phyloP scores from a whole-genome alignment of 2,113 vertebrate genomes.

The Calidris pygmaea region DNA sequence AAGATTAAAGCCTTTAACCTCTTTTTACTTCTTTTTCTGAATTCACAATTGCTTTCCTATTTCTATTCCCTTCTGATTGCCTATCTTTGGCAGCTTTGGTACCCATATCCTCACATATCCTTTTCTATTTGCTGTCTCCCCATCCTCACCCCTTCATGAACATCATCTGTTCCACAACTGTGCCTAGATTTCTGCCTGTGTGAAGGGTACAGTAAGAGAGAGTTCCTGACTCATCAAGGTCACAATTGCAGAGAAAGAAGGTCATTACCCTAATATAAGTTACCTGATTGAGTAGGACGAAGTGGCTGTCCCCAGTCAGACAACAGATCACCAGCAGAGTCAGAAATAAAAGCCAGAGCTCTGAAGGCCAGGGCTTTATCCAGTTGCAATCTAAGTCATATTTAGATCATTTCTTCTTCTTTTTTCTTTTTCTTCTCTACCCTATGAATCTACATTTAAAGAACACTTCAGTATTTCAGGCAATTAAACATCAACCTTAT shows the following conservation, averaged over 20 bases:
- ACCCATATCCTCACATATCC: background rate
- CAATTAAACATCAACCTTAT: background rate
- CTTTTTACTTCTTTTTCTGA: background rate
- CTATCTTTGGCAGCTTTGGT: background rate
- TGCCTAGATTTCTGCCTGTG: background rate
- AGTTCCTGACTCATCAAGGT: background rate
- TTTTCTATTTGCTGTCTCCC: background rate
- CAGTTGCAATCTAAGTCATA: background rate
- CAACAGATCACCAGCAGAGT: background rate
- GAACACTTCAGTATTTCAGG: background rate
- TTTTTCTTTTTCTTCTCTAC: background rate
- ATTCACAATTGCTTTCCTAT: background rate
- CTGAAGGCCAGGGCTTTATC: background rate
- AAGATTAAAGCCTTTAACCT: background rate
- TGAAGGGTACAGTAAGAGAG: background rate
- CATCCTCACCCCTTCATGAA: background rate
- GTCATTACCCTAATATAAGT: background rate
- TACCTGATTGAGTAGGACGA: background rate
- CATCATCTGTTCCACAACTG: background rate
- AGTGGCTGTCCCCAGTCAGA: background rate
- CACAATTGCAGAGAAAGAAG: background rate
- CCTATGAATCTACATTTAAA: background rate
- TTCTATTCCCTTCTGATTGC: background rate
- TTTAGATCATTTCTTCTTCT: background rate
- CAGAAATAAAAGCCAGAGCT: background rate